A percentile compares a stretch with the other conserved stretches of the same genome.
phyloP scores from a whole-genome alignment of 2,888 invertebrate species.

The Vandiemenella viatica region DNA sequence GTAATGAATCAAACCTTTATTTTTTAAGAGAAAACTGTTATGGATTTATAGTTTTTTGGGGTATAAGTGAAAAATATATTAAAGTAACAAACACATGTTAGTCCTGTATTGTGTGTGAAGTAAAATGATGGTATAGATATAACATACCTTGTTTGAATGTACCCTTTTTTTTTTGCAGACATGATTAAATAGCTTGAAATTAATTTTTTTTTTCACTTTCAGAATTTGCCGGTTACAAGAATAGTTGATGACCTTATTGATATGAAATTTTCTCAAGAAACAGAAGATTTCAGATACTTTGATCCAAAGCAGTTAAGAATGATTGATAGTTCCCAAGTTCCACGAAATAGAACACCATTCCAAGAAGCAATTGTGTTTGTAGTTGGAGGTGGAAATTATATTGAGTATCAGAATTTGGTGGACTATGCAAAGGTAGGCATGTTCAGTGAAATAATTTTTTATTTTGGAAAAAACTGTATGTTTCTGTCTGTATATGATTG shows the following conservation, averaged over 20 bases:
- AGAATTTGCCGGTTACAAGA: slow-evolving; percentile 89
- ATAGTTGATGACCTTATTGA: slow-evolving; percentile 84
- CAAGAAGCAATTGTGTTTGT: slow-evolving; percentile 82
- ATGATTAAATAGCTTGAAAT: no score
- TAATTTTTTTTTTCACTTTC: slow-evolving; percentile 19
- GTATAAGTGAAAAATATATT: no score
- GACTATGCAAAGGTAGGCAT: slow-evolving; percentile 71
- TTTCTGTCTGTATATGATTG: no score
- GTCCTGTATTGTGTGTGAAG: no score
- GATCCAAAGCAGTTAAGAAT: slow-evolving; percentile 86
- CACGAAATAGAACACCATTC: slow-evolving; percentile 47
- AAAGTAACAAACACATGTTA: no score
- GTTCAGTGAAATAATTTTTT: neutral
- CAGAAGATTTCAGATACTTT: slow-evolving; percentile 80
- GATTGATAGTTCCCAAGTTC: slow-evolving; percentile 41
- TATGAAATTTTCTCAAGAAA: slow-evolving; percentile 56
- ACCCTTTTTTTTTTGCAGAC: no score
- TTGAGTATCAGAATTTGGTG: slow-evolving; percentile 95
- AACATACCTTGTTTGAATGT: no score
- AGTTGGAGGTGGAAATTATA: slow-evolving; percentile 93
- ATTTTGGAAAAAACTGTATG: neutral
- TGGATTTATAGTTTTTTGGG: no score
- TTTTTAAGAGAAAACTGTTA: no score
- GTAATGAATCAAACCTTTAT: no score
- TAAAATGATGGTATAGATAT: no score